Base-by-base conservation (phyloP, 2,113 vertebrate genomes). In the Phycodurus eques region DNA sequence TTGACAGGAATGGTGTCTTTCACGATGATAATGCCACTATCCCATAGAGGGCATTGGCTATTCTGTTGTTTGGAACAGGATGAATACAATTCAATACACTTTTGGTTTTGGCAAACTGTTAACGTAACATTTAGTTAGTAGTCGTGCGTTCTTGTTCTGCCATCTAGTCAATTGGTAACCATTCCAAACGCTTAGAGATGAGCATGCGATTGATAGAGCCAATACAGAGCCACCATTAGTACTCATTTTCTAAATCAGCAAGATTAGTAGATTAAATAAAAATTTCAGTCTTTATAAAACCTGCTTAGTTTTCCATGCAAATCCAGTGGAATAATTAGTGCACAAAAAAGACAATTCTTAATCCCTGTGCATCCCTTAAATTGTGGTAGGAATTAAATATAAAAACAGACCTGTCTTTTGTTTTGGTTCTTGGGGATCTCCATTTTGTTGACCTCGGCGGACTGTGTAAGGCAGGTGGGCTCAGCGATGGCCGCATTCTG, bases 321-420 rank as follows among this genome's bases (percentile, higher is more conserved):
- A 2, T n/a, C 27, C 8, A 43, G 4, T 5, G 20, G 2, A 39
- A 56, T n/a, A 35, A 57, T 22, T n/a, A 27, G 54, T n/a, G 22
- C 4, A 13, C 13, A 51, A 70, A 43, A 44, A 44, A 39, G 3
- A 9, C 35, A 11, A 63, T 20, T 63, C 17, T 7, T 8, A 33
- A 61, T 13, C 14, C 17, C 35, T 59, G 11, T 60, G 27, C 12
- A 33, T 39, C 31, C 35, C 17, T n/a, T 54, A 39, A 3, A 9
- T 6, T 46, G n/a, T 31, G 12, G 5, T 47, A 31, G 15, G 0
- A 66, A 47, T 47, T 7, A 4, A 67, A 17, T 2, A 47, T 42
- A 11, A 39, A 67, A 10, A 76, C 77, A 13, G 31, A 91, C 90
- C 90, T 91, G 88, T 73, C 69, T 51, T 71, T 84, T 86, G 76